A percentile compares a stretch with the other conserved stretches of the same genome.
Evolutionary conservation across 2,888 invertebrate genomes (phyloP).

Genomic region (Drosophila koepferae): DNA sequence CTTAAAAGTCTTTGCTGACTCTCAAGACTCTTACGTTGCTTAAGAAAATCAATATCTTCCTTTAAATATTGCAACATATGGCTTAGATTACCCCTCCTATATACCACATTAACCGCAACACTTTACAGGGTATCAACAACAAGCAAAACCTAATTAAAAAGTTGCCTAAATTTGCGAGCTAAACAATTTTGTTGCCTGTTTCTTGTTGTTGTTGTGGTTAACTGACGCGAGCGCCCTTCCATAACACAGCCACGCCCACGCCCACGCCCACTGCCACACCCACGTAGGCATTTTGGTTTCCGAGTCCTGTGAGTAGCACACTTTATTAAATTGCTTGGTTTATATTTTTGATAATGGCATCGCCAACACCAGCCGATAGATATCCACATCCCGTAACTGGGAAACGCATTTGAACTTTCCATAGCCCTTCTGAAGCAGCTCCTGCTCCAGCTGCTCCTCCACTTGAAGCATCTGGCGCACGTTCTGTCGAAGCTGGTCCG

Average conservation of each 20-base stretch:
- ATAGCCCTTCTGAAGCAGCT: slow-evolving; percentile 53
- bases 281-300: not conserved
- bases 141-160: slow-evolving; percentile 71
- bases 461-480: slow-evolving; percentile 71
- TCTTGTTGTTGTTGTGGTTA: slow-evolving; percentile 28
- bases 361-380: slow-evolving; percentile 51
- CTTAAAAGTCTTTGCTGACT: not conserved
- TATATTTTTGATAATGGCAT: slow-evolving; percentile 18
- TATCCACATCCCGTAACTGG: slow-evolving; percentile 47
- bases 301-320: not conserved
- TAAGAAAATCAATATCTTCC: too few relatives aligned
- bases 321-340: slow-evolving; percentile 16
- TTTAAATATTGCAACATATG: not conserved
- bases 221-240: not conserved
- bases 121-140: slow-evolving; percentile 21
- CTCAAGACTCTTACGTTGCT: too few relatives aligned
- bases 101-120: slow-evolving; percentile 15
- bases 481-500: slow-evolving; percentile 66
- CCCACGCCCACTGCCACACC: not conserved
- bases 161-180: slow-evolving; percentile 49
- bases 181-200: slow-evolving; percentile 28
- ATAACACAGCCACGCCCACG: not conserved
- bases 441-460: slow-evolving; percentile 57
- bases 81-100: not conserved
- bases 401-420: slow-evolving; percentile 25